A percentile compares a stretch with the other conserved stretches of the same genome.
These are phyloP conservation scores for Scolopax bukidnonensis DNA, from an alignment of 2,797 vertebrate species.

Conservation along the genomic window DNA sequence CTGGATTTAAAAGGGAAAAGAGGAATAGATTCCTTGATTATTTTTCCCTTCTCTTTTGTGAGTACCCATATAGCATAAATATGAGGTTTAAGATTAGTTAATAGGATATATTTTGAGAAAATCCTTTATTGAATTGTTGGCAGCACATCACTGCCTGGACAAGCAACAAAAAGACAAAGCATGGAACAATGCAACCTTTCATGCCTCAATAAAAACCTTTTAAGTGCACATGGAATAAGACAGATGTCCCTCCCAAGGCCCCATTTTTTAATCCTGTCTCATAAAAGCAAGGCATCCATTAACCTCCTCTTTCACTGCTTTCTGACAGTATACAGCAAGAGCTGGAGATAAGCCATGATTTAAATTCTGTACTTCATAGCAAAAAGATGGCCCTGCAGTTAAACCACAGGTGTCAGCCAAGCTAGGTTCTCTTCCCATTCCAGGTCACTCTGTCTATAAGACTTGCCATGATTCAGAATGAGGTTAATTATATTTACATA, in stretches of 20 bases:
- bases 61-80: not conserved
- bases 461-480: not conserved
- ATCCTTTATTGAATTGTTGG: conserved; percentile 41
- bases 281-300: conserved; percentile 32
- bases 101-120: conserved; percentile 30
- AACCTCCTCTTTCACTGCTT: conserved; percentile 16
- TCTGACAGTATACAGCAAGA: not conserved
- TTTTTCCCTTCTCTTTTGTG: not conserved
- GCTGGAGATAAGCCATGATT: conserved; percentile 4
- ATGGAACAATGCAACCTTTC: conserved; percentile 8
- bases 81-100: conserved; percentile 10
- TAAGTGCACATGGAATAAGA: conserved; percentile 34
- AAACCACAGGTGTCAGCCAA: not conserved
- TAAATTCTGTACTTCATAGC: not conserved
- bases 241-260: conserved; percentile 23
- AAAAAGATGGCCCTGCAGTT: conserved; percentile 6
- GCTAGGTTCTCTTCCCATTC: not conserved
- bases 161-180: conserved; percentile 53
- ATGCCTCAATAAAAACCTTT: conserved; percentile 45
- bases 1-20: not conserved
- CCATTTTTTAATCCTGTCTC: conserved; percentile 25
- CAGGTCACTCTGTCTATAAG: not conserved
- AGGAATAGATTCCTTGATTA: not conserved
- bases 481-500: conserved; percentile 23
- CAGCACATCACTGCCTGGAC: conserved; percentile 24